Conservation (phyloP, 2,113 vertebrate species). For the Centropus bengalensis region DNA sequence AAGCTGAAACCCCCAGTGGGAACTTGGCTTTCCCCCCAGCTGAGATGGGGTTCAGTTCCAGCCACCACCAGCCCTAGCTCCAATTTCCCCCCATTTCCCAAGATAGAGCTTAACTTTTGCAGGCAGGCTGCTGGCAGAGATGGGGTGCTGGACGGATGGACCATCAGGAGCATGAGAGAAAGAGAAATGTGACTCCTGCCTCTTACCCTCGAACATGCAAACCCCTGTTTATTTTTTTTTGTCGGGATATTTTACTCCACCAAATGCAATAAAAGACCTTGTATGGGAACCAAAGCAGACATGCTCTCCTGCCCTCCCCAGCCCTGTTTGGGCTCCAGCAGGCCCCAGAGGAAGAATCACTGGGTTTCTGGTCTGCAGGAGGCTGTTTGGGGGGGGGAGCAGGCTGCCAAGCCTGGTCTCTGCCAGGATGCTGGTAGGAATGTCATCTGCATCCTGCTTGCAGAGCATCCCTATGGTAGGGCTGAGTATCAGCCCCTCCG, state of each 20-base stretch:
- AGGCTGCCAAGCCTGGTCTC: neutral
- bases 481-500: neutral
- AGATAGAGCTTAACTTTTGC: neutral
- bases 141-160: neutral
- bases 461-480: neutral
- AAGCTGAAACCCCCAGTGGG: neutral
- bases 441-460: neutral
- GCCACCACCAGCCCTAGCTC: neutral
- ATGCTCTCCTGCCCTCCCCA: neutral
- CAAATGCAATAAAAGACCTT: neutral
- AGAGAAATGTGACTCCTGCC: rapidly evolving
- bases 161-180: neutral
- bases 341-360: neutral
- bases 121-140: neutral
- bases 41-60: rapidly evolving
- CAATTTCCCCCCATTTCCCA: neutral
- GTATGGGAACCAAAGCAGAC: neutral
- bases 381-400: neutral
- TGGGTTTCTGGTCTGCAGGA: neutral
- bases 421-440: neutral
- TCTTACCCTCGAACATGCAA: neutral
- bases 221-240: neutral
- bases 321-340: neutral
- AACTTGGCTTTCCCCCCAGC: neutral
- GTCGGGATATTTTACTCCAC: neutral